Evolutionary conservation across 2,888 invertebrate species (phyloP).

Genomic region (Malthinus flaveolus): DNA sequence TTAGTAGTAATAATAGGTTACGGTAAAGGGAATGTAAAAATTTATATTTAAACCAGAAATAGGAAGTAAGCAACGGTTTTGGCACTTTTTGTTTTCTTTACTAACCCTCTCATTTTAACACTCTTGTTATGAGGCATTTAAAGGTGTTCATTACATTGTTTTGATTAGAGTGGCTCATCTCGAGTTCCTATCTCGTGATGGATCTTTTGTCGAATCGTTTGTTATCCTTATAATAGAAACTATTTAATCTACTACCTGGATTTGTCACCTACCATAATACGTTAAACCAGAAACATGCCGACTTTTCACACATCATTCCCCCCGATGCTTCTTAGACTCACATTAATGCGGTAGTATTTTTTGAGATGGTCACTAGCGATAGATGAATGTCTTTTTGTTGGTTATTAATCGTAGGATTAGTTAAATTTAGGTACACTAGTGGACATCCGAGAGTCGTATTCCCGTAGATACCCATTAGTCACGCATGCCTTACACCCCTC

Average conservation of each 20-base stretch:
- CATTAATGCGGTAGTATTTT: not conserved
- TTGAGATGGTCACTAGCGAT: slow-evolving; percentile 2
- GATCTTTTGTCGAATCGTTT: slow-evolving; percentile 43
- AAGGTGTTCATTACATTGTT: slow-evolving; percentile 44
- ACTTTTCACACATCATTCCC: slow-evolving; percentile 33
- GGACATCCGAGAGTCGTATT: slow-evolving; percentile 15
- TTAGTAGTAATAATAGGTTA: slow-evolving; percentile 9
- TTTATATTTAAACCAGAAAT: not conserved
- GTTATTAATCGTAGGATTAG: slow-evolving; percentile 27
- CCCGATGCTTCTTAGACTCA: slow-evolving; percentile 28
- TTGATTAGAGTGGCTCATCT: slow-evolving; percentile 43
- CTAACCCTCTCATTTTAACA: not conserved
- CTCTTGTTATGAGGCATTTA: not conserved
- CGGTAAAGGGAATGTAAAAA: slow-evolving; percentile 5
- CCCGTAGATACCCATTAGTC: slow-evolving; percentile 42
- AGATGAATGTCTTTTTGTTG: not conserved
- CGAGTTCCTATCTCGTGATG: slow-evolving; percentile 39
- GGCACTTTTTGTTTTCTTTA: not conserved
- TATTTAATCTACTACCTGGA: slow-evolving; percentile 38
- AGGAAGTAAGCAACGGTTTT: not conserved
- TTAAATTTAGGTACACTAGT: slow-evolving; percentile 12
- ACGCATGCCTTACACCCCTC: slow-evolving; percentile 45
- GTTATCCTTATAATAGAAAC: slow-evolving; percentile 33
- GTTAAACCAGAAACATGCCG: slow-evolving; percentile 46
- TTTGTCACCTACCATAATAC: slow-evolving; percentile 40